These are phyloP conservation scores for Onchidella celtica DNA, from an alignment of 2,888 invertebrate species.

Conservation along the genomic window DNA sequence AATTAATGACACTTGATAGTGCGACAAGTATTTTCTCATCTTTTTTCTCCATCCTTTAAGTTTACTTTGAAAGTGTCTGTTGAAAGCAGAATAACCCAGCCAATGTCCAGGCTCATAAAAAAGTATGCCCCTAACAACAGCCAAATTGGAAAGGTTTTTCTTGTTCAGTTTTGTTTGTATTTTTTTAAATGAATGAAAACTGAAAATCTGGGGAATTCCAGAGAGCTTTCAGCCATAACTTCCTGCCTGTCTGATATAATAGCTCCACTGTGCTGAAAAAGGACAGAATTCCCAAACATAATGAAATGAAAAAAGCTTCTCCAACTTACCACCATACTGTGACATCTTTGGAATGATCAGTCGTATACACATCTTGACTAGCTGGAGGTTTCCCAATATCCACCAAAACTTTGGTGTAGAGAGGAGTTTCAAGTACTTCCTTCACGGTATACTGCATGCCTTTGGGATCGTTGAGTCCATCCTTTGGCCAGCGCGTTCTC, in stretches of 20 bases:
- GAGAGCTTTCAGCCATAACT: background rate
- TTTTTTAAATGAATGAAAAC: too few species aligned
- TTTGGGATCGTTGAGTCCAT: conserved; percentile 79
- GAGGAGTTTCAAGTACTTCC: conserved; percentile 66
- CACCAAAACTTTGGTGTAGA: conserved; percentile 81
- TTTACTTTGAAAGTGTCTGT: too few species aligned
- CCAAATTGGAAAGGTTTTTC: too few species aligned
- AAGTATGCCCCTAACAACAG: too few species aligned
- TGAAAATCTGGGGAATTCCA: background rate
- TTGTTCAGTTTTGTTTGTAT: too few species aligned
- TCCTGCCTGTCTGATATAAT: too few species aligned
- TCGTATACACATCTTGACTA: conserved; percentile 55
- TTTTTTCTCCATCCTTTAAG: background rate
- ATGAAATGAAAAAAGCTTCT: too few species aligned
- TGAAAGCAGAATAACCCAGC: too few species aligned
- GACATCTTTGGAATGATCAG: conserved; percentile 59
- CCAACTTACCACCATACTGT: conserved; percentile 67
- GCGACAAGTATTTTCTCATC: background rate
- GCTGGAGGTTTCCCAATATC: conserved; percentile 80
- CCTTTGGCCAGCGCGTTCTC: conserved; percentile 75
- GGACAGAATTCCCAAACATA: too few species aligned
- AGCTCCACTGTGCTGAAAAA: too few species aligned
- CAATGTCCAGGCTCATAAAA: too few species aligned
- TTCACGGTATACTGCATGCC: conserved; percentile 79
- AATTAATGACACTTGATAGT: too few species aligned